Evolutionary conservation across 2,113 vertebrate genomes (phyloP), one percentile per base, ranked within the genome.

Genomic region (Morphnarchus princeps): DNA sequence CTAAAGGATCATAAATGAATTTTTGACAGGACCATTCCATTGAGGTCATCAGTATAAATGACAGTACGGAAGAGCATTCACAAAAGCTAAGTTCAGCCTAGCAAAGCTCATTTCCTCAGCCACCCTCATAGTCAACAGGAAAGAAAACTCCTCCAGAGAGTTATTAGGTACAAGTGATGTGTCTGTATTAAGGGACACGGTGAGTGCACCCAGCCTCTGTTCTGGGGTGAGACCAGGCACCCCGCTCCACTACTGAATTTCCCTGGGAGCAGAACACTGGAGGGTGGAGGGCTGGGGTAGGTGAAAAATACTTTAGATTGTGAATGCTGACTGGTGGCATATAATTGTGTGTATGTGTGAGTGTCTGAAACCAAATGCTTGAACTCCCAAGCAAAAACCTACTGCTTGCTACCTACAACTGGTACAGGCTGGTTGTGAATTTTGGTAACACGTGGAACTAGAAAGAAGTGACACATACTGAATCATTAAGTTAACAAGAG

Each of bases 111-210:
- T 85, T 91, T 82, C 8, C 14, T 10, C 42, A 54, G 40, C 16
- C 17, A 40, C 4, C 16, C 15, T 11, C 9, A 25, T 0, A 40
- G 31, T 9, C 36, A 47, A 24, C 6, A 13, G 14, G 49, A 72
- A 81, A 83, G 29, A 72, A 80, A 71, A 18, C 6, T 72, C 31
- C 32, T 50, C 26, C 3, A 3, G 29, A 58, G 21, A 6, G 1
- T 36, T 34, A 36, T 19, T 58, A 54, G 14, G 28, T 42, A 10
- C 4, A 61, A 58, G 10, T 0, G 3, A 11, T 49, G 6, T 43
- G 13, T 43, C 34, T n/a, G 2, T 24, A 6, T 26, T 28, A 58
- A 49, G 6, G 55, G 14, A 42, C 34, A 16, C 0, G 0, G 24
- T 62, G 11, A 79, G 11, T 13, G 25, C 3, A 5, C 7, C 9